Percentiles rank a stretch among this genome's conserved stretches.
Evolutionary conservation across 2,888 invertebrate genomes (phyloP).

Genomic region (Cancer borealis): DNA sequence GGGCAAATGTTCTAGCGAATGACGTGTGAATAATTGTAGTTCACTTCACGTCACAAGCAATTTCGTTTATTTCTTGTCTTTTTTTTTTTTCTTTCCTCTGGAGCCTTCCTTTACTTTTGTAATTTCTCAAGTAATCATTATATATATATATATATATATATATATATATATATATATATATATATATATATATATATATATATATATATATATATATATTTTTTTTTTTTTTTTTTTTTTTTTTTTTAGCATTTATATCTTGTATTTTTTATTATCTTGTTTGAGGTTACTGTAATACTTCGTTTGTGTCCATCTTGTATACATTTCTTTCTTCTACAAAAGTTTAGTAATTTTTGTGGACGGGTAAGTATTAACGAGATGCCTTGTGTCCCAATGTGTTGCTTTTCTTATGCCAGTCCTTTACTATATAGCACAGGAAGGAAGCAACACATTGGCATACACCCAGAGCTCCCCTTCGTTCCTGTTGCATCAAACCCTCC

Average conservation of each 20-base stretch:
- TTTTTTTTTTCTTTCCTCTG: not conserved
- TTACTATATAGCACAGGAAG: not conserved
- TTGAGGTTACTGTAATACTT: no score
- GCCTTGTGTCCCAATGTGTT: not conserved
- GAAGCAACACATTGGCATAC: not conserved
- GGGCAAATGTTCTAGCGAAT: not conserved
- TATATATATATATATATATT: slow-evolving; percentile 26
- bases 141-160: slow-evolving; percentile 45
- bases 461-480: not conserved
- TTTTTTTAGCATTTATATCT: no score
- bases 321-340: not conserved
- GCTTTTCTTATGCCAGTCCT: not conserved
- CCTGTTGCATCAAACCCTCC: slow-evolving; percentile 9
- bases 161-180: slow-evolving; percentile 59
- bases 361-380: not conserved
- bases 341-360: not conserved
- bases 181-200: slow-evolving; percentile 58
- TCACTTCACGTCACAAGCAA: not conserved
- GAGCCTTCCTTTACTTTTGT: not conserved
- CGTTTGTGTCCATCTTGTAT: no score
- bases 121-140: not conserved
- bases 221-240: not conserved
- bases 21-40: not conserved
- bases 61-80: not conserved
- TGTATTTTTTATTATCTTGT: not conserved